Evolutionary conservation across 2,888 invertebrate species (phyloP).

Genomic region (Cheilosia urbana): DNA sequence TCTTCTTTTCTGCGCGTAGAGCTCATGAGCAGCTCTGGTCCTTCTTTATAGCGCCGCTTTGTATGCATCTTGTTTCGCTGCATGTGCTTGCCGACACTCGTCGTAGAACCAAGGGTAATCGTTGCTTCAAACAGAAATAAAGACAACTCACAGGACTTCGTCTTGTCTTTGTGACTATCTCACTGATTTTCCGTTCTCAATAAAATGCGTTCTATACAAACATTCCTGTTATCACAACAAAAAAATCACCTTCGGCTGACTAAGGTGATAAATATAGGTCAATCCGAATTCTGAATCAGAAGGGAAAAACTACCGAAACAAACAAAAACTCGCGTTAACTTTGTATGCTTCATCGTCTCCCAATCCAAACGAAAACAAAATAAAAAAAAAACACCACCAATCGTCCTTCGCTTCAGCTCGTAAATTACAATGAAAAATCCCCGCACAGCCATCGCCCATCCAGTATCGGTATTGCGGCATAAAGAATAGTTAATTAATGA

Average conservation of each 20-base stretch:
- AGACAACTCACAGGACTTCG: no score
- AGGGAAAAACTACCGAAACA: background rate
- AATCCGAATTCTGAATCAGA: background rate
- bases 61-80: no score
- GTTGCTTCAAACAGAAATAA: no score
- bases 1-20: no score
- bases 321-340: background rate
- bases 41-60: no score
- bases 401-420: conserved; percentile 7
- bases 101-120: no score
- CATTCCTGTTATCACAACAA: background rate
- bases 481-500: conserved; percentile 10
- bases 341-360: background rate
- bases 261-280: conserved; percentile 10
- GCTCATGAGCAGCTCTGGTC: no score
- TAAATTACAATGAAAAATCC: conserved; percentile 11
- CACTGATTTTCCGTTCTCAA: no score
- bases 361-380: background rate
- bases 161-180: no score
- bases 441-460: background rate
- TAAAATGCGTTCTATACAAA: background rate
- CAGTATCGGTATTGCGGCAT: background rate
- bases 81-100: no score
- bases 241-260: background rate
- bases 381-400: background rate